Evolutionary conservation across 2,797 vertebrate species (phyloP).

Genomic region (Sciaenops ocellatus): DNA sequence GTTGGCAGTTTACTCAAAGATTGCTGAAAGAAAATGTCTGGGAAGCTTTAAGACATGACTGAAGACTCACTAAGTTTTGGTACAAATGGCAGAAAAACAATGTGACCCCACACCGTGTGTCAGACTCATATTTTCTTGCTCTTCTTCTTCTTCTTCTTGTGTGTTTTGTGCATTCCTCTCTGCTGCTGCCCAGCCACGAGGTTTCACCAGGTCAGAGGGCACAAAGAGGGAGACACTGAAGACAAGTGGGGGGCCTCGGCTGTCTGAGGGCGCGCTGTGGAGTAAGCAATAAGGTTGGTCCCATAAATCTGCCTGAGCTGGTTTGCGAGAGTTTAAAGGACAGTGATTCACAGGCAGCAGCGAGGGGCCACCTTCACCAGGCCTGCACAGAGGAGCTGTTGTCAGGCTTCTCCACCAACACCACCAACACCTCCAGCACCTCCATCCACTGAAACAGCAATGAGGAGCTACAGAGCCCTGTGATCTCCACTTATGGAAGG

Average conservation of each 20-base stretch:
- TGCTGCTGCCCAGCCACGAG: slow-evolving; percentile 61
- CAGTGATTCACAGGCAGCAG: slow-evolving; percentile 50
- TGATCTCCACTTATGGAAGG: slow-evolving; percentile 73
- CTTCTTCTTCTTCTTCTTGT: slow-evolving; percentile 44
- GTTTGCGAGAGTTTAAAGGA: slow-evolving; percentile 67
- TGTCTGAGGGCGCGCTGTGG: too few species aligned
- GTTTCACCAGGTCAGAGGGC: slow-evolving; percentile 64
- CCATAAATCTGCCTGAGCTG: slow-evolving; percentile 70
- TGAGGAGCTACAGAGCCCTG: slow-evolving; percentile 31
- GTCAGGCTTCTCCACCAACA: slow-evolving; percentile 28
- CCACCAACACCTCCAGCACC: slow-evolving; percentile 1
- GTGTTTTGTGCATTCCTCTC: slow-evolving; percentile 70
- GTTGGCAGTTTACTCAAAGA: too few species aligned
- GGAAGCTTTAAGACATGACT: neutral
- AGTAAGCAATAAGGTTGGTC: slow-evolving; percentile 14
- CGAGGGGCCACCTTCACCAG: slow-evolving; percentile 35
- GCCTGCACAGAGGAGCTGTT: slow-evolving; percentile 65
- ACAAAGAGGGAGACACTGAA: slow-evolving; percentile 63
- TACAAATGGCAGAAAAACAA: slow-evolving; percentile 46
- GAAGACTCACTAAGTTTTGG: slow-evolving; percentile 28
- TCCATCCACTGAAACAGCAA: slow-evolving; percentile 45
- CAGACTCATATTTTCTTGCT: slow-evolving; percentile 49
- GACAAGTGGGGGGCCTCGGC: slow-evolving; percentile 36
- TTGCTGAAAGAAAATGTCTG: too few species aligned
- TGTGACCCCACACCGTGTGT: slow-evolving; percentile 26